phyloP scores from a whole-genome alignment of 2,888 invertebrate genomes.

The Isotomurus palustris region DNA sequence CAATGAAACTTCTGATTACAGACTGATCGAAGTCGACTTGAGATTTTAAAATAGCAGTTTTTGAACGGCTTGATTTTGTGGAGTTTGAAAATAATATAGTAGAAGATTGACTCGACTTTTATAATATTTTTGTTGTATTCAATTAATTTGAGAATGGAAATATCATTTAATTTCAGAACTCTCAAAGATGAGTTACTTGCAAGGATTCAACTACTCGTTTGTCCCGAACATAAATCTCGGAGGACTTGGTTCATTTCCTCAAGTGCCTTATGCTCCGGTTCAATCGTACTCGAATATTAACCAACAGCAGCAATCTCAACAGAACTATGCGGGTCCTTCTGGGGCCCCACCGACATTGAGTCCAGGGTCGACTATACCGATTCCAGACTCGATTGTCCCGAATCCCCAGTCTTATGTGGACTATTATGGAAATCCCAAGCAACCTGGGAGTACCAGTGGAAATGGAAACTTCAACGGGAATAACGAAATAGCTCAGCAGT shows the following conservation, averaged over 20 bases:
- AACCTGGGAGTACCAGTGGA: neutral
- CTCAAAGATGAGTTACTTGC: slow-evolving; percentile 45
- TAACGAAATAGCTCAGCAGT: neutral
- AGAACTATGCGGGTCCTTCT: slow-evolving; percentile 4
- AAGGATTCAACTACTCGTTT: slow-evolving; percentile 43
- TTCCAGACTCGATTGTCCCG: slow-evolving; percentile 38
- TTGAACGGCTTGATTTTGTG: no score
- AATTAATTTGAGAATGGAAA: no score
- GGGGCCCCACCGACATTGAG: slow-evolving; percentile 13
- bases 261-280: slow-evolving; percentile 11
- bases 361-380: slow-evolving; percentile 21
- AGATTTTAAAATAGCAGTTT: no score
- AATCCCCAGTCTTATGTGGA: slow-evolving; percentile 32
- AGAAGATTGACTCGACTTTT: no score
- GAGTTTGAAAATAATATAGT: no score
- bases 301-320: neutral
- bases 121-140: no score
- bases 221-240: slow-evolving; percentile 20
- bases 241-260: slow-evolving; percentile 12
- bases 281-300: neutral
- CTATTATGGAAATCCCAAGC: slow-evolving; percentile 38
- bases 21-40: no score
- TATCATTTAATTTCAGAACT: no score
- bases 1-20: no score
- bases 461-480: slow-evolving; percentile 30